These are phyloP conservation scores for Trinorchestia longiramus DNA, from an alignment of 1,140 invertebrate species.

Conservation along the genomic window DNA sequence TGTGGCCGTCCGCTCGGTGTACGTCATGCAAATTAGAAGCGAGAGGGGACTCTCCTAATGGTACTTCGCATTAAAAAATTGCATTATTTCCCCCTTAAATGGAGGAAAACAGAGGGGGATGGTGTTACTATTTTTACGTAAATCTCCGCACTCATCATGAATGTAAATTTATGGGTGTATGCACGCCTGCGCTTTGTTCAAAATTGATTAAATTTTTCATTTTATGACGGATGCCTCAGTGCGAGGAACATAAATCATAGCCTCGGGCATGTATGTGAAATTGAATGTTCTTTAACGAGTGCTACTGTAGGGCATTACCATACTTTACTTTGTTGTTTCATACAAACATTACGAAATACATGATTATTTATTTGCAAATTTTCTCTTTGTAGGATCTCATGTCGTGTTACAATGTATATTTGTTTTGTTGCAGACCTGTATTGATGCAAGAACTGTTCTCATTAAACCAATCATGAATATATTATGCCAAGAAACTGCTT, in stretches of 20 bases:
- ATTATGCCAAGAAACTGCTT: not conserved
- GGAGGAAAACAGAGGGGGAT: slow-evolving; percentile 37
- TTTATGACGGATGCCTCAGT: not conserved
- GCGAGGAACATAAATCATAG: not conserved
- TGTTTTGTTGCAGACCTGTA: not conserved
- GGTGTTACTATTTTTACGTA: slow-evolving; percentile 20
- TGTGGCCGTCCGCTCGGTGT: not conserved
- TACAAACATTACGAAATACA: not conserved
- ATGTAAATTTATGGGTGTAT: slow-evolving; percentile 32
- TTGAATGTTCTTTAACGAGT: not conserved
- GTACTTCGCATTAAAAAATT: slow-evolving; percentile 47
- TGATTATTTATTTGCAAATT: not conserved
- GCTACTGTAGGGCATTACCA: not conserved
- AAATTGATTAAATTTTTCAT: slow-evolving; percentile 24
- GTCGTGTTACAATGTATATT: not conserved
- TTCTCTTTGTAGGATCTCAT: not conserved
- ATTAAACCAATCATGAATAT: not conserved
- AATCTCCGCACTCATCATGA: not conserved
- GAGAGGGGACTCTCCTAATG: slow-evolving; percentile 33
- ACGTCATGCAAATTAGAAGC: slow-evolving; percentile 35
- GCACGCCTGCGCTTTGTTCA: not conserved
- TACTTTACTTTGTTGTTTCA: not conserved
- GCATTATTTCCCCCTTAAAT: slow-evolving; percentile 51
- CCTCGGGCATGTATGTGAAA: not conserved
- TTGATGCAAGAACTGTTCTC: not conserved